Evolutionary conservation across 2,797 vertebrate species (phyloP).

Genomic region (Valencia hispanica): DNA sequence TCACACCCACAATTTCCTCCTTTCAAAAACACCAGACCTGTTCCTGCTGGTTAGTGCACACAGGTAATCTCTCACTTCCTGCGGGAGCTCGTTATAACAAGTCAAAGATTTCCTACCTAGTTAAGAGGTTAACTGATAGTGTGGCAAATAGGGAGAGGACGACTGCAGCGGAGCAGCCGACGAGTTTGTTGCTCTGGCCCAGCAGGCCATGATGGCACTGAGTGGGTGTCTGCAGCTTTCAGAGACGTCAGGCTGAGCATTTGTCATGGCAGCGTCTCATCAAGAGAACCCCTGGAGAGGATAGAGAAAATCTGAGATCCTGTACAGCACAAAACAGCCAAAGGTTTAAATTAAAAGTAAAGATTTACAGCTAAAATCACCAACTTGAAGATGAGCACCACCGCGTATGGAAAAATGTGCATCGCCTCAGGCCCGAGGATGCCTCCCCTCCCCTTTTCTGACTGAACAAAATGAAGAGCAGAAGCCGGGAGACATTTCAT

Average conservation of each 20-base stretch:
- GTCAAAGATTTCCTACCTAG: conserved; percentile 42
- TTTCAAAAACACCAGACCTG: conserved; percentile 42
- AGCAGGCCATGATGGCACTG: conserved; percentile 46
- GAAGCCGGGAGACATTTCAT: conserved; percentile 44
- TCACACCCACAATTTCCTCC: conserved; percentile 26
- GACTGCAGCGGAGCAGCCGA: conserved; percentile 44
- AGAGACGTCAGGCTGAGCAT: conserved; percentile 54
- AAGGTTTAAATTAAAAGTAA: conserved; percentile 27
- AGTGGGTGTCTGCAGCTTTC: conserved; percentile 55
- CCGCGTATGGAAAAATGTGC: background rate
- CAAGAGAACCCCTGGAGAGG: conserved; percentile 40
- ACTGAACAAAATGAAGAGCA: conserved; percentile 26
- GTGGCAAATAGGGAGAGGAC: conserved; percentile 30
- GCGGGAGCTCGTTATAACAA: conserved; percentile 52
- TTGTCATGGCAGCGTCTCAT: conserved; percentile 55
- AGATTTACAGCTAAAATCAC: conserved; percentile 8
- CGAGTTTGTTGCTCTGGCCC: conserved; percentile 36
- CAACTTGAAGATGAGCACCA: background rate
- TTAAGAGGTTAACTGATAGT: conserved; percentile 40
- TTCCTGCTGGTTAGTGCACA: conserved; percentile 33
- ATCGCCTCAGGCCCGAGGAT: background rate
- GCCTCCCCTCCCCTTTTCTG: background rate
- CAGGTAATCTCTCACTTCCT: conserved; percentile 38
- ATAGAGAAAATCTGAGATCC: conserved; percentile 33
- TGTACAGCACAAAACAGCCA: conserved; percentile 13